Conservation (phyloP, 2,797 vertebrate genomes). For the Cyclopterus lumpus region DNA sequence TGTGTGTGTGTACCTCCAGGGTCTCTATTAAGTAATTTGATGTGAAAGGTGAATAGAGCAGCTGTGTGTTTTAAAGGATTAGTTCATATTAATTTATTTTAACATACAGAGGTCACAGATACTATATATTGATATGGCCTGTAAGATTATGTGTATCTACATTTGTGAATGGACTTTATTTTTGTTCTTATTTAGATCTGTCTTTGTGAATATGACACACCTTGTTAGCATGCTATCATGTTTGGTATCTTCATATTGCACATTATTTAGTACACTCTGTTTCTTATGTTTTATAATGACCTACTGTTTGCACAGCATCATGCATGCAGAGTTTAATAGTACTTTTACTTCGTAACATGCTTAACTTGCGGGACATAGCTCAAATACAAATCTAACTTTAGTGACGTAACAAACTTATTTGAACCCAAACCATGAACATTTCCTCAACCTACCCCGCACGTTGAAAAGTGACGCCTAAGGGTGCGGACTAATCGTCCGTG, state of each 20-base stretch:
- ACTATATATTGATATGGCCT: background rate
- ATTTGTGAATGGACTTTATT: background rate
- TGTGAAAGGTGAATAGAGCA: slow-evolving; percentile 22
- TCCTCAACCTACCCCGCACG: background rate
- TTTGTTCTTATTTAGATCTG: background rate
- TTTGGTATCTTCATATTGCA: background rate
- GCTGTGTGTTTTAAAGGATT: background rate
- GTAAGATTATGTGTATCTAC: background rate
- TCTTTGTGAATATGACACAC: too few species aligned
- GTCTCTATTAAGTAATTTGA: slow-evolving; percentile 30
- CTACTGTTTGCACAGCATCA: too few species aligned
- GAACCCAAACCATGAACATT: background rate
- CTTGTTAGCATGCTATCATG: too few species aligned
- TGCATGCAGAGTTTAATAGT: background rate
- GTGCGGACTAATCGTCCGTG: background rate
- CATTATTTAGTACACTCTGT: background rate
- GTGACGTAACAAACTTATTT: background rate
- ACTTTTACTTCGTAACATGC: background rate
- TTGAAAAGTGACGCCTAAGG: background rate
- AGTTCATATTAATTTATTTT: slow-evolving; percentile 2
- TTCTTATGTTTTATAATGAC: background rate
- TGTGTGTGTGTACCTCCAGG: slow-evolving; percentile 26
- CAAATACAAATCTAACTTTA: background rate
- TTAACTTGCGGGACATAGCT: background rate
- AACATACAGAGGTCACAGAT: background rate